Percentiles rank a stretch among this genome's conserved stretches.
These are phyloP conservation scores for Hydriomena furcata DNA, from an alignment of 2,888 invertebrate species.

Conservation along the genomic window DNA sequence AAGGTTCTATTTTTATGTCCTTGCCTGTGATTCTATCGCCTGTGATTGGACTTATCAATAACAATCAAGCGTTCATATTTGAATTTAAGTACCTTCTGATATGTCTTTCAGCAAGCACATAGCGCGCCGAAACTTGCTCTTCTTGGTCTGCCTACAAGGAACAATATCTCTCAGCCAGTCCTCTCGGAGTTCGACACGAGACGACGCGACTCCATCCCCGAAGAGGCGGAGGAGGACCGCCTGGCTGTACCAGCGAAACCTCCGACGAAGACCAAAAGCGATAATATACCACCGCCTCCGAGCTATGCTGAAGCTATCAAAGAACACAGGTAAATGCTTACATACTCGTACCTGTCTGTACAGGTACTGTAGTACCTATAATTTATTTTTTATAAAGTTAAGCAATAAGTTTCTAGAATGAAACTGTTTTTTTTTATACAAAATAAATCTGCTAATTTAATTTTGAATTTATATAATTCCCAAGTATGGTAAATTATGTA, in stretches of 20 bases:
- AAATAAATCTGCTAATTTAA: too few relatives aligned
- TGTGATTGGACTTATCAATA: too few relatives aligned
- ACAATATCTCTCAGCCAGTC: constrained; percentile 85
- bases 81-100: background rate
- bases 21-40: too few relatives aligned
- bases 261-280: constrained; percentile 67
- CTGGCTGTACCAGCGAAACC: constrained; percentile 54
- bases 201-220: constrained; percentile 85
- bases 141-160: constrained; percentile 74
- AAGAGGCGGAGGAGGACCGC: constrained; percentile 81
- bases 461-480: too few relatives aligned
- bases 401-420: too few relatives aligned
- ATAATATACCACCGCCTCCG: constrained; percentile 66
- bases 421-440: too few relatives aligned
- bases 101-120: constrained; percentile 82
- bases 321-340: constrained; percentile 54
- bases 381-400: too few relatives aligned
- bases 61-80: too few relatives aligned
- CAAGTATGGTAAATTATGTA: too few relatives aligned
- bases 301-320: constrained; percentile 71
- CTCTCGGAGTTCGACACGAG: constrained; percentile 83
- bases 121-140: constrained; percentile 85
- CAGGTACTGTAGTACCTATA: too few relatives aligned
- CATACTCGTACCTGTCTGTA: too few relatives aligned
- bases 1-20: too few relatives aligned